Evolutionary conservation across 2,113 vertebrate genomes (phyloP).

Genomic region (Psammodynastes pulverulentus): DNA sequence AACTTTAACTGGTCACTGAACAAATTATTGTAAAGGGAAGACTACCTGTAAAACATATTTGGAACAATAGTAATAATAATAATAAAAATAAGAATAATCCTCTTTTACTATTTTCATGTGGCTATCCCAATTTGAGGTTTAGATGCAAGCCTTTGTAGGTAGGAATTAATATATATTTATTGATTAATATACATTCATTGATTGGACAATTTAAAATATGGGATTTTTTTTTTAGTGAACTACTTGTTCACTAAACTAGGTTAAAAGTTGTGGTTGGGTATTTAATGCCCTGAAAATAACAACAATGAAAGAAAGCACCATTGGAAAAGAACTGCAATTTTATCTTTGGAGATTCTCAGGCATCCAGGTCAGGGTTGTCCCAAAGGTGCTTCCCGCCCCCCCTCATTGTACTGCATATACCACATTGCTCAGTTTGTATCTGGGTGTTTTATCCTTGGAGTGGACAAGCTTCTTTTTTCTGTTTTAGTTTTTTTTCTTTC

Average conservation of each 20-base stretch:
- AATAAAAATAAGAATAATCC: background rate
- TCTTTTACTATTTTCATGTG: background rate
- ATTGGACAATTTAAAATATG: background rate
- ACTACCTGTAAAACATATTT: background rate
- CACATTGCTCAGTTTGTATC: too few species aligned
- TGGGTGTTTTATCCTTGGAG: too few species aligned
- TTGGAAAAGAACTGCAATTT: background rate
- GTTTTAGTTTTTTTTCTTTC: too few species aligned
- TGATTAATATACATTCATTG: background rate
- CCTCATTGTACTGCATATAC: too few species aligned
- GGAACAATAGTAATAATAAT: background rate
- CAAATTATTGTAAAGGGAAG: background rate
- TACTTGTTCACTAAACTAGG: background rate
- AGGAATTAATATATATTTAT: background rate
- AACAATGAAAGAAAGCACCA: background rate
- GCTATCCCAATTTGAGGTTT: background rate
- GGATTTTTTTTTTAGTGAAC: background rate
- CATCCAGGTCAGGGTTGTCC: too few species aligned
- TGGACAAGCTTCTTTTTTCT: too few species aligned
- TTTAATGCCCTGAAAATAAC: background rate
- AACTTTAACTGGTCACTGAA: background rate
- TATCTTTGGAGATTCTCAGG: too few species aligned
- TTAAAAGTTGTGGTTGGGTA: background rate
- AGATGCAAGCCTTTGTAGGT: background rate
- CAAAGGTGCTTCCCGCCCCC: too few species aligned